A percentile compares a stretch with the other conserved stretches of the same genome.
Conservation (phyloP, 2,113 vertebrate genomes). For the Caranx melampygus region DNA sequence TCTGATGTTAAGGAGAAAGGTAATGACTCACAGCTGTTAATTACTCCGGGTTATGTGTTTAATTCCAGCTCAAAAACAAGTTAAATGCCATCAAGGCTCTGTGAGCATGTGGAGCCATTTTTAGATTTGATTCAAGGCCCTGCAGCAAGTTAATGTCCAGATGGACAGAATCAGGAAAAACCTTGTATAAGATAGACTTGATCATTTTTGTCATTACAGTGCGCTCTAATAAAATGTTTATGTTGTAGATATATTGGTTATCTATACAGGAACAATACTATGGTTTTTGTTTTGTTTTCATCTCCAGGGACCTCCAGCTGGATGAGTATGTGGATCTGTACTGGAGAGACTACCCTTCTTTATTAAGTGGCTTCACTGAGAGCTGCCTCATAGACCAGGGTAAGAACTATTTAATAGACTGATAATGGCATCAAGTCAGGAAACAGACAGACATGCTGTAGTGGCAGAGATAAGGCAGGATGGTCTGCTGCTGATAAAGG, state of each 20-base stretch:
- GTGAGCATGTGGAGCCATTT: constrained; percentile 26
- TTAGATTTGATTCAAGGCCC: constrained; percentile 19
- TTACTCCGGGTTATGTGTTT: constrained; percentile 39
- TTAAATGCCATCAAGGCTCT: constrained; percentile 53
- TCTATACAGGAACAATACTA: neutral
- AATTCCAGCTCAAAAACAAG: constrained; percentile 24
- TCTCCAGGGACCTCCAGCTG: constrained; percentile 91
- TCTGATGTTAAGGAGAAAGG: constrained; percentile 28
- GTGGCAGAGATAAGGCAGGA: neutral
- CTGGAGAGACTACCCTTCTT: constrained; percentile 93
- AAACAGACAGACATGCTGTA: constrained; percentile 41
- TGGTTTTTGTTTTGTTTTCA: constrained; percentile 48
- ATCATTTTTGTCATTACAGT: too few species aligned
- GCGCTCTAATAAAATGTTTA: too few species aligned
- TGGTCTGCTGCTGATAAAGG: constrained; percentile 1
- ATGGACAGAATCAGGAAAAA: neutral
- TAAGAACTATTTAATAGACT: constrained; percentile 72
- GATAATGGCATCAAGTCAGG: constrained; percentile 45
- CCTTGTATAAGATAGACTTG: neutral
- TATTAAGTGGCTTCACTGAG: constrained; percentile 89
- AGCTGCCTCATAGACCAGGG: constrained; percentile 90
- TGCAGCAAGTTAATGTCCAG: neutral
- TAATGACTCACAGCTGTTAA: constrained; percentile 47
- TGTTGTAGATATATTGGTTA: too few species aligned
- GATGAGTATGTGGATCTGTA: constrained; percentile 94